Conservation (phyloP, 2,113 vertebrate species). For the Rattus rattus region DNA sequence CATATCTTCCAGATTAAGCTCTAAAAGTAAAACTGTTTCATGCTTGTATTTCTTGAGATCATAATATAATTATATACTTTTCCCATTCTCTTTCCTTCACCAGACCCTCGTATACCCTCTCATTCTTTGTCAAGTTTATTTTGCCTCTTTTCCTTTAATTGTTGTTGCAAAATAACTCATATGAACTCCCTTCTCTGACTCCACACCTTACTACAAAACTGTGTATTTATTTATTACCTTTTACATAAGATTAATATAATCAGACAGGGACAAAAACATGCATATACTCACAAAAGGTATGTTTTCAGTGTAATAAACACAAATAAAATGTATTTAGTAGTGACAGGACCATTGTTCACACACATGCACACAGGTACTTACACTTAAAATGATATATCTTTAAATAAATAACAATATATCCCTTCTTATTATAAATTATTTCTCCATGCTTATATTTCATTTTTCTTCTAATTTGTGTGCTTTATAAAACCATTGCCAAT, state of each 20-base stretch:
- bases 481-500: background rate
- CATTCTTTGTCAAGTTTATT: background rate
- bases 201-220: background rate
- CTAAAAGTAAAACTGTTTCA: background rate
- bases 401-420: background rate
- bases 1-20: background rate
- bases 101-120: no score
- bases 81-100: background rate
- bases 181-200: background rate
- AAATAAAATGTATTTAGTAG: background rate
- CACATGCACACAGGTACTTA: background rate
- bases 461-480: background rate
- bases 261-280: background rate
- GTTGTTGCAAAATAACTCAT: background rate
- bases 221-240: background rate
- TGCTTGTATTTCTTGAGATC: background rate
- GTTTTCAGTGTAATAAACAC: background rate
- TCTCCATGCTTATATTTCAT: background rate
- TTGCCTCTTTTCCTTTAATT: background rate
- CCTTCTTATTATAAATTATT: background rate
- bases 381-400: background rate
- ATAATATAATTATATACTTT: background rate
- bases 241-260: background rate
- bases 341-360: background rate
- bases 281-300: background rate